Percentiles rank a stretch among this genome's conserved stretches.
phyloP scores from a whole-genome alignment of 2,113 vertebrate genomes.

The Gobius niger region DNA sequence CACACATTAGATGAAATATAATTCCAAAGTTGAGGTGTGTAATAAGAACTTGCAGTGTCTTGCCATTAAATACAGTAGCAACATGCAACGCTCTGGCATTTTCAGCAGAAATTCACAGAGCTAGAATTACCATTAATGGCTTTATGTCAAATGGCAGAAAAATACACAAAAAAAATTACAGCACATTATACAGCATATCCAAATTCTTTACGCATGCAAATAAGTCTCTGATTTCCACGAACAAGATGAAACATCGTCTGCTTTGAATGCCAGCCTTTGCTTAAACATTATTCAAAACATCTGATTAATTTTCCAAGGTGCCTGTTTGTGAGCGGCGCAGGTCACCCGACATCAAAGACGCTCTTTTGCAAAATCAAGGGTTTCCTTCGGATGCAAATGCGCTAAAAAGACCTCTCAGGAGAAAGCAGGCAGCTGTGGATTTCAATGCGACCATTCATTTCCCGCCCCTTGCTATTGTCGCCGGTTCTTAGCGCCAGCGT shows the following conservation, averaged over 20 bases:
- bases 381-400: slow-evolving; percentile 8
- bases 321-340: neutral
- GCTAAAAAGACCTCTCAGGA: slow-evolving; percentile 6
- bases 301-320: slow-evolving; percentile 3
- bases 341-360: slow-evolving; percentile 4
- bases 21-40: too few relatives aligned
- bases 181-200: neutral
- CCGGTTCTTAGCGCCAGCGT: neutral
- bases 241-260: neutral
- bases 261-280: slow-evolving; percentile 1
- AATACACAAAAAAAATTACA: neutral
- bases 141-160: neutral
- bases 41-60: neutral
- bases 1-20: too few relatives aligned
- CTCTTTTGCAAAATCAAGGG: slow-evolving; percentile 4
- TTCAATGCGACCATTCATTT: slow-evolving; percentile 9
- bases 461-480: slow-evolving; percentile 1
- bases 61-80: neutral
- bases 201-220: slow-evolving; percentile 1
- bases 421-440: slow-evolving; percentile 12
- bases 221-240: neutral
- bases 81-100: neutral
- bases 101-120: neutral
- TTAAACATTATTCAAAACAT: neutral
- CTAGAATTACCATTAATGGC: neutral